Evolutionary conservation across 2,888 invertebrate genomes (phyloP).

Genomic region (Tetragonula carbonaria): DNA sequence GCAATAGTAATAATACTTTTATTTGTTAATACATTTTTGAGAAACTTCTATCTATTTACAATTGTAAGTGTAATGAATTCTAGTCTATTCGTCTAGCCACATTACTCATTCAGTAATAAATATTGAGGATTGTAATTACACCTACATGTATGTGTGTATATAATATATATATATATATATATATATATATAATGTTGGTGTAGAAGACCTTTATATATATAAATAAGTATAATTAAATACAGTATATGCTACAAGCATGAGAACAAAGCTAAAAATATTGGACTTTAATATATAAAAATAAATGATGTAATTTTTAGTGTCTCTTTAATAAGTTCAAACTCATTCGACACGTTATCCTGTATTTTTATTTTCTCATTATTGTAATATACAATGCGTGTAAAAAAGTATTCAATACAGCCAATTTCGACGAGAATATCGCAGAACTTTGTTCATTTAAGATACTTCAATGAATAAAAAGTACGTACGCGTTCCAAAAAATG

Average conservation of each 20-base stretch:
- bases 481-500: too few relatives aligned
- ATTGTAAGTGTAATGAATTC: constrained; percentile 61
- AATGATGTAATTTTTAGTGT: constrained; percentile 21
- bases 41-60: constrained; percentile 37
- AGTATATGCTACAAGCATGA: constrained; percentile 42
- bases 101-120: constrained; percentile 65
- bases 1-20: constrained; percentile 18
- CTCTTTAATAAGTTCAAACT: constrained; percentile 23
- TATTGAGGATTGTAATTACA: constrained; percentile 62
- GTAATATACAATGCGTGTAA: constrained; percentile 7
- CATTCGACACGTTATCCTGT: constrained; percentile 21
- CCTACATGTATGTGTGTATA: background rate
- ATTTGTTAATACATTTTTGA: constrained; percentile 7
- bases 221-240: constrained; percentile 57
- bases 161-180: too few relatives aligned
- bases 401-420: too few relatives aligned
- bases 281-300: constrained; percentile 32
- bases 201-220: constrained; percentile 70
- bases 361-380: constrained; percentile 46
- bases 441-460: too few relatives aligned
- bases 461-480: too few relatives aligned
- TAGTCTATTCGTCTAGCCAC: constrained; percentile 72
- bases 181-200: constrained; percentile 42
- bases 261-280: constrained; percentile 42
- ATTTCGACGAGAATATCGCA: too few relatives aligned